Percentiles rank a stretch among this genome's conserved stretches.
These are phyloP conservation scores for Trilocha varians DNA, from an alignment of 2,888 invertebrate species.

Conservation along the genomic window DNA sequence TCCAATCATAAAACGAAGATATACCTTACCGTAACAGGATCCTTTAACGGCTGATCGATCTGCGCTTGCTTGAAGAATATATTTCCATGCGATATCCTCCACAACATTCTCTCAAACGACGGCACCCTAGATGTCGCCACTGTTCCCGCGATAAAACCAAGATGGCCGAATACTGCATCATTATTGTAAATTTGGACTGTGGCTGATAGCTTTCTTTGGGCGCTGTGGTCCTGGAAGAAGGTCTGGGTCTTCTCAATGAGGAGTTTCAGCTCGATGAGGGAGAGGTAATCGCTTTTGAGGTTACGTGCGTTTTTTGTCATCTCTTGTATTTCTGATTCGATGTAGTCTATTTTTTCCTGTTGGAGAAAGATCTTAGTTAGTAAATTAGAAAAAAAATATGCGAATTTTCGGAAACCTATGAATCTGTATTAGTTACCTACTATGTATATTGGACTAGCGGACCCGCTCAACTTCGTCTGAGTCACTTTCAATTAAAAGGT, in stretches of 20 bases:
- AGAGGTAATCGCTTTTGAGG: slow-evolving; percentile 55
- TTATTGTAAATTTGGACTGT: slow-evolving; percentile 60
- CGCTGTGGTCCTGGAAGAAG: slow-evolving; percentile 76
- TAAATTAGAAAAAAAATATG: no score
- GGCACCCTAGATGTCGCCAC: slow-evolving; percentile 56
- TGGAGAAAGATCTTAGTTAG: not conserved
- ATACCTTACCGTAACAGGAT: slow-evolving; percentile 53
- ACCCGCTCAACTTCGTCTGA: no score
- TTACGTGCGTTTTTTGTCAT: slow-evolving; percentile 63
- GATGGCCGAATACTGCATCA: slow-evolving; percentile 54
- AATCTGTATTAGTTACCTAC: no score
- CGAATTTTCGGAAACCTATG: no score
- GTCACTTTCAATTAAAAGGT: no score
- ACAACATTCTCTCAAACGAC: slow-evolving; percentile 62
- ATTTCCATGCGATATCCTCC: slow-evolving; percentile 67
- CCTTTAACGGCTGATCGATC: slow-evolving; percentile 55
- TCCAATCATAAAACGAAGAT: not conserved
- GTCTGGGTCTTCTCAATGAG: slow-evolving; percentile 62
- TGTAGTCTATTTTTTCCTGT: slow-evolving; percentile 67
- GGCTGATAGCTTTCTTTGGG: slow-evolving; percentile 59
- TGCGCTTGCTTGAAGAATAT: slow-evolving; percentile 67
- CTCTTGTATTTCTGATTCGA: slow-evolving; percentile 67
- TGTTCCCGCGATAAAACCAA: slow-evolving; percentile 63
- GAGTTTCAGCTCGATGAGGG: slow-evolving; percentile 53
- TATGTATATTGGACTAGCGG: no score